These are phyloP conservation scores for Cossypha dichroa DNA, from an alignment of 2,797 vertebrate genomes.

Conservation along the genomic window DNA sequence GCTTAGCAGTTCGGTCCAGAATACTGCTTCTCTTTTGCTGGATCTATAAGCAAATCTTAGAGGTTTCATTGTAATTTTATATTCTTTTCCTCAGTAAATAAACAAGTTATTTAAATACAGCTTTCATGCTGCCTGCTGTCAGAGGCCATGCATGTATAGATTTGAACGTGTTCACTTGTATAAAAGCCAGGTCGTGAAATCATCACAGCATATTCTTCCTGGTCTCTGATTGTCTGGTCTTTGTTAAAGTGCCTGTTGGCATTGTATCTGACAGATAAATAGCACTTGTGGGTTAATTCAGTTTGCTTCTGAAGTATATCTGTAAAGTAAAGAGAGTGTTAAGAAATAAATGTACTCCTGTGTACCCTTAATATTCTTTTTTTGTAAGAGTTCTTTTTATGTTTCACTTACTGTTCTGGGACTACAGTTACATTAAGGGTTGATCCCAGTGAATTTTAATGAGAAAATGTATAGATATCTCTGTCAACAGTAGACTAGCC, in stretches of 20 bases:
- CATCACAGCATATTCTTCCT: rapidly evolving
- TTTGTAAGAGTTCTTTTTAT: background rate
- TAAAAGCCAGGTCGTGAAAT: background rate
- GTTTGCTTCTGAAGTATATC: background rate
- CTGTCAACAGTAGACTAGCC: background rate
- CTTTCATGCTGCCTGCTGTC: background rate
- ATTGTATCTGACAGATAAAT: background rate
- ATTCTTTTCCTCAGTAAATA: background rate
- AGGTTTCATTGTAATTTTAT: background rate
- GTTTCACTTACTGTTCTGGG: background rate
- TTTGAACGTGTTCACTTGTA: rapidly evolving
- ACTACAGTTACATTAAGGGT: background rate
- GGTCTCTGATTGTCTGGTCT: background rate
- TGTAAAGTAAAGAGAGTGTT: background rate
- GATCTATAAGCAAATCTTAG: background rate
- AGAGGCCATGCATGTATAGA: background rate
- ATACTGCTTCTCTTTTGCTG: background rate
- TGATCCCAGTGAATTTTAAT: conserved; percentile 1
- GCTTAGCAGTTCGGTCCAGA: background rate
- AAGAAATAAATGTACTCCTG: background rate
- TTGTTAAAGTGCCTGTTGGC: background rate
- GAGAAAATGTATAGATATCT: background rate
- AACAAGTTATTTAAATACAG: background rate
- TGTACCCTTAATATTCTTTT: background rate
- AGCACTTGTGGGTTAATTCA: background rate